Evolutionary conservation across 1,140 invertebrate genomes (phyloP), one percentile per base, ranked within the genome.

Genomic region (Mycetomoellerius zeteki): DNA sequence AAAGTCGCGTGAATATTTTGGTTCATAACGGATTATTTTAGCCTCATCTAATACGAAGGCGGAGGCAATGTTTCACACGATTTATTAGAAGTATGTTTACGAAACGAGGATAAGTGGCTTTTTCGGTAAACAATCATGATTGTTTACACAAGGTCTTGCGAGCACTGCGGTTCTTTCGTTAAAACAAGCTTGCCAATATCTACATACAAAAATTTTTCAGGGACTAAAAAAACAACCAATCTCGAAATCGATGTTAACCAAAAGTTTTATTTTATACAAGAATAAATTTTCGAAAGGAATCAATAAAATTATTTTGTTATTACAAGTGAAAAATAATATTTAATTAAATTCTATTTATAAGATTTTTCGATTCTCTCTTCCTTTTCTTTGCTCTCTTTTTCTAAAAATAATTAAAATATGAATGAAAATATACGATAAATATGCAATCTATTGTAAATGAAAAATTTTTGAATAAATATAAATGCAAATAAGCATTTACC

Each of bases 61-160:
- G 43, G 37, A 71, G 37, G 54, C 71, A 75, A 84, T 75, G 60
- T 60, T 75, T 75, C 52, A 72, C 4, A 24, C 24, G 54, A 43
- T 84, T 84, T 84, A 84, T 84, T 84, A 75, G 69, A 75, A 73
- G 69, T 43, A 56, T 62, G 54, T 84, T 84, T 84, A 73, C n/a
- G 19, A 47, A 75, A 73, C 19, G 54, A 60, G 56, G 52, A 82
- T 80, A 47, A 80, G 77, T 84, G 67, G 37, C n/a, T 50, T 43
- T 75, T 19, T 47, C 37, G 14, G 33, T 84, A 73, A 84, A 82
- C 52, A 82, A 84, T 84, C 69, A 72, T 24, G 69, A 62, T 75
- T 75, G 69, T 75, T 84, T 84, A 75, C 54, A 47, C 54, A 75
- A n/a, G 7, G 14, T 24, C 37, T 33, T 16, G 54, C 27, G 2